These are phyloP conservation scores for pig (Sus scrofa) DNA, from an alignment of 2,113 vertebrate genomes.

Conservation along the genomic window DNA sequence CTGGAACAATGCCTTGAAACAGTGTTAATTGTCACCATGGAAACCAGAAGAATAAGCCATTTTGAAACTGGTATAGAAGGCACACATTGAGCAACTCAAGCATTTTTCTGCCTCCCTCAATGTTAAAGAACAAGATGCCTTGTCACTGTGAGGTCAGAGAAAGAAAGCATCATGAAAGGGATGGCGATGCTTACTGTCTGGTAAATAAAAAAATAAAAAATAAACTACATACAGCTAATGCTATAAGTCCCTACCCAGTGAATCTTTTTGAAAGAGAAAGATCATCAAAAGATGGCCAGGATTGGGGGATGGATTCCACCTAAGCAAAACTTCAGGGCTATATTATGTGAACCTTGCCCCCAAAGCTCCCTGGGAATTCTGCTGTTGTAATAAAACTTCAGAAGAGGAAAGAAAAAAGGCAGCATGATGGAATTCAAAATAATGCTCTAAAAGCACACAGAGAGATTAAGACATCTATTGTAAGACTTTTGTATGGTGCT, in stretches of 20 bases:
- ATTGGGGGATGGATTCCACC: constrained; percentile 83
- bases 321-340: constrained; percentile 90
- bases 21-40: constrained; percentile 99
- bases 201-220: constrained; percentile 89
- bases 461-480: constrained; percentile 93
- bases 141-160: constrained; percentile 93
- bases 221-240: constrained; percentile 86
- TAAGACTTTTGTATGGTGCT: constrained; percentile 92
- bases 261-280: constrained; percentile 88
- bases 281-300: constrained; percentile 87
- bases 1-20: constrained; percentile 96
- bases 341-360: constrained; percentile 91
- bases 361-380: constrained; percentile 95
- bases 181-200: constrained; percentile 88
- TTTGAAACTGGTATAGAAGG: constrained; percentile 97
- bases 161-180: constrained; percentile 93
- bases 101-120: constrained; percentile 92
- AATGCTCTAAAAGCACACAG: constrained; percentile 92
- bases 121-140: constrained; percentile 94
- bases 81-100: constrained; percentile 95
- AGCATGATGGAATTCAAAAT: constrained; percentile 92
- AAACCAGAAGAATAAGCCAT: constrained; percentile 98
- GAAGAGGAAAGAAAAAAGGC: constrained; percentile 89
- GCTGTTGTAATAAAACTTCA: constrained; percentile 92
- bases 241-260: constrained; percentile 73